These are phyloP conservation scores for Rousettus leschenaultii DNA, from an alignment of 2,113 vertebrate genomes.

Conservation along the genomic window DNA sequence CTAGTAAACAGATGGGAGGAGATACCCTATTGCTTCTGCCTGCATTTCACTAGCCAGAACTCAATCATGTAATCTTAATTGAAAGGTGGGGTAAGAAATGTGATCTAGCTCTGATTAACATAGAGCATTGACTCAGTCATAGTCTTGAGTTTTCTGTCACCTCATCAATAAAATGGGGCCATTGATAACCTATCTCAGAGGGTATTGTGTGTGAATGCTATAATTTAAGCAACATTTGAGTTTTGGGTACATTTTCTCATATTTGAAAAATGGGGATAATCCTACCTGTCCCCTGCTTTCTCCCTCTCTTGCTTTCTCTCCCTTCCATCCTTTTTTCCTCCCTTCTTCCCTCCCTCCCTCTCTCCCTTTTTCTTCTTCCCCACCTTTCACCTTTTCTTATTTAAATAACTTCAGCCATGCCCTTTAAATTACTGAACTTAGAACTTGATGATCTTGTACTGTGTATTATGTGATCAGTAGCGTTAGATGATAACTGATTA, in stretches of 20 bases:
- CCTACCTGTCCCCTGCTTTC: background rate
- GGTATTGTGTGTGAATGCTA: background rate
- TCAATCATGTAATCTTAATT: background rate
- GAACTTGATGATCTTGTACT: background rate
- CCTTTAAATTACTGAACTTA: background rate
- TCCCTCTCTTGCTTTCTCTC: no score
- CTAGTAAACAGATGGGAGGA: background rate
- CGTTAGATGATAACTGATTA: background rate
- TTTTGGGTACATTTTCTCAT: background rate
- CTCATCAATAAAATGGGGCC: background rate
- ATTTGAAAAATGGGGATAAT: background rate
- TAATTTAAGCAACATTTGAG: background rate
- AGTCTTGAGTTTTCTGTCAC: background rate
- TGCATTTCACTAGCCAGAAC: background rate
- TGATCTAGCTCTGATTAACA: background rate
- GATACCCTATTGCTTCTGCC: background rate
- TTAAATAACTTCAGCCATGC: background rate
- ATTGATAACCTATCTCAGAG: background rate
- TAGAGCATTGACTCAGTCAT: background rate
- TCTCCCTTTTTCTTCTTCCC: background rate
- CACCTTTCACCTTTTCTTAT: background rate
- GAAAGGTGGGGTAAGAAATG: background rate
- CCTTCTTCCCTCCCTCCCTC: background rate
- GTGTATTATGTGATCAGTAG: background rate
- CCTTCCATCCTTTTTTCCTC: background rate